Percentiles rank a stretch among this genome's conserved stretches.
Conservation (phyloP, 2,888 invertebrate genomes). For the Diogma glabrata region DNA sequence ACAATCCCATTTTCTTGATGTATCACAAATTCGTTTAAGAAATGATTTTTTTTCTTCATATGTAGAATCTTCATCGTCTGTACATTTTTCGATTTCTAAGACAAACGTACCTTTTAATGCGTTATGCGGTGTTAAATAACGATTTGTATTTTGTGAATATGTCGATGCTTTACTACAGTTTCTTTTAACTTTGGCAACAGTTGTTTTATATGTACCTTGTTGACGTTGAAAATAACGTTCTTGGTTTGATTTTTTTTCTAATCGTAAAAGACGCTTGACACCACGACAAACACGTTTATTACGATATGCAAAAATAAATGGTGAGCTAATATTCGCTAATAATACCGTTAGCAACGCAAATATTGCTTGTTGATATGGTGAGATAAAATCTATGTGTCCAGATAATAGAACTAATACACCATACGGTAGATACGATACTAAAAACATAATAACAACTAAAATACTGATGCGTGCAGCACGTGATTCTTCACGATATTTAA, state of each 20-base stretch:
- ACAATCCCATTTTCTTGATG: slow-evolving; percentile 32
- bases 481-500: slow-evolving; percentile 78
- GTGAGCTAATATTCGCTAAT: slow-evolving; percentile 34
- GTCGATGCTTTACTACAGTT: slow-evolving; percentile 34
- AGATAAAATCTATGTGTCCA: slow-evolving; percentile 24
- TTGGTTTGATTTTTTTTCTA: slow-evolving; percentile 27
- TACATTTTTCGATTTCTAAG: slow-evolving; percentile 16
- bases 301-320: slow-evolving; percentile 37
- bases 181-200: slow-evolving; percentile 26
- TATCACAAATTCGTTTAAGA: slow-evolving; percentile 33
- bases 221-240: slow-evolving; percentile 14
- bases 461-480: slow-evolving; percentile 77
- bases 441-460: slow-evolving; percentile 37
- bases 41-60: slow-evolving; percentile 23
- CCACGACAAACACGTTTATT: slow-evolving; percentile 37
- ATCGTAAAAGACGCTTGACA: slow-evolving; percentile 32
- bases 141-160: slow-evolving; percentile 33
- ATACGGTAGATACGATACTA: slow-evolving; percentile 36
- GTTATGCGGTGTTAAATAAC: slow-evolving; percentile 29
- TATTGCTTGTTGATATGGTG: slow-evolving; percentile 8
- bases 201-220: slow-evolving; percentile 4
- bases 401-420: slow-evolving; percentile 34
- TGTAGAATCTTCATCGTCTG: slow-evolving; percentile 5
- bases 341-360: slow-evolving; percentile 34
- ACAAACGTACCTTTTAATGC: slow-evolving; percentile 13